Base-by-base conservation (phyloP, 2,888 invertebrate species). In the Orthonevra nobilis region DNA sequence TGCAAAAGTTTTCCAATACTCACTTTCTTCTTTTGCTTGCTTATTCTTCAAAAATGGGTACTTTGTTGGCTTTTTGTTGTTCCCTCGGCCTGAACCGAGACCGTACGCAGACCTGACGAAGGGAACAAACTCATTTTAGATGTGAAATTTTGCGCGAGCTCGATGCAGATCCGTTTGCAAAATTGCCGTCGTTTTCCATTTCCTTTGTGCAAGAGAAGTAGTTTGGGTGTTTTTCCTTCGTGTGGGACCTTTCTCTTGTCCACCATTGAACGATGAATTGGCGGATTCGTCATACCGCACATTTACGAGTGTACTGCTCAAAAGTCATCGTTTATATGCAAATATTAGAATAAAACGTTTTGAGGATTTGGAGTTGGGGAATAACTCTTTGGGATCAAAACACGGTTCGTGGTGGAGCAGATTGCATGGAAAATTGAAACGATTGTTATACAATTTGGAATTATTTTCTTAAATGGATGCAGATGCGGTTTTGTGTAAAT, bases 1-100 rank as follows among this genome's bases (percentile, higher is more conserved):
- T 79, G 79, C 79, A 73, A 79, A 79, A 79, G 60, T 79, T 79
- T 79, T 79, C 73, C 79, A 79, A 79, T 79, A 79, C 73, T 46
- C 66, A 54, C n/a, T n/a, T n/a, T n/a, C n/a, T n/a, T n/a, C n/a
- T n/a, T n/a, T n/a, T n/a, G 56, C 56, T 56, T 20, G 10, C 40
- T 28, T 66, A 23, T 28, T 42, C 12, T 34, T 7, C 36, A 64
- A 20, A 77, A 70, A 58, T 56, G 48, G 48, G 61, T 58, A 42
- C 54, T 26, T 44, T 70, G 44, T 61, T 19, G 30, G 7, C 15
- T 52, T 42, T 1, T 46, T 40, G 26, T 32, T 28, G 12, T 7
- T 32, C 14, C 12, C 12, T 58, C 30, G 26, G 52, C 36, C 20
- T 30, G 44, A 58, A 48, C 20, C 28, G n/a, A n/a, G n/a, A n/a